A percentile compares a stretch with the other conserved stretches of the same genome.
Conservation (phyloP, 2,888 invertebrate species). For the Ctenicera cuprea region DNA sequence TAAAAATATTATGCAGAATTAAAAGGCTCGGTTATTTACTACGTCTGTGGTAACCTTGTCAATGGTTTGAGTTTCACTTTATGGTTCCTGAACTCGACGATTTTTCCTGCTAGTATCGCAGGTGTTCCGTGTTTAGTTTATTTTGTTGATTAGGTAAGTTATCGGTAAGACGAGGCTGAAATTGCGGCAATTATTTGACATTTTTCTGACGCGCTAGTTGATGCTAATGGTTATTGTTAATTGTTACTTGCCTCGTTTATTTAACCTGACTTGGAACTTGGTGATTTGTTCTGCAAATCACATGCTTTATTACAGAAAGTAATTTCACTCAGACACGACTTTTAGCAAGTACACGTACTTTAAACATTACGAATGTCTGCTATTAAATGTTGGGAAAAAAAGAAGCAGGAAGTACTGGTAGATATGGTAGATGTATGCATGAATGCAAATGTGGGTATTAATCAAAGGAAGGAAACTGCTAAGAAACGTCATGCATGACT, state of each 20-base stretch:
- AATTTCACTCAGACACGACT: too few species aligned
- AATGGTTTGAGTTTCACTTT: constrained; percentile 42
- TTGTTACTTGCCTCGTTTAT: constrained; percentile 35
- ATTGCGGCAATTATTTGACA: constrained; percentile 34
- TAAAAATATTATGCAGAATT: neutral
- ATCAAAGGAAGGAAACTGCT: too few species aligned
- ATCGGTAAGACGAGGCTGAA: constrained; percentile 31
- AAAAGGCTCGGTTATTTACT: constrained; percentile 11
- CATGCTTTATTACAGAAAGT: too few species aligned
- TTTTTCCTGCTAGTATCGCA: constrained; percentile 34
- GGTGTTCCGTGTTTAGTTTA: constrained; percentile 45
- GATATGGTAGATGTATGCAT: too few species aligned
- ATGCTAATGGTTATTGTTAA: constrained; percentile 40
- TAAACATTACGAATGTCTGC: too few species aligned
- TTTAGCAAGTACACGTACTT: too few species aligned
- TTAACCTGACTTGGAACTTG: neutral
- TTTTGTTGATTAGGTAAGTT: constrained; percentile 45
- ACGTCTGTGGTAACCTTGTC: constrained; percentile 15
- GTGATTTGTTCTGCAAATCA: constrained; percentile 4
- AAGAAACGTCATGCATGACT: too few species aligned
- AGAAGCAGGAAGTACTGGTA: too few species aligned
- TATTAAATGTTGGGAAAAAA: too few species aligned
- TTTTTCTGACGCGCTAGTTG: constrained; percentile 32
- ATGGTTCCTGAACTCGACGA: constrained; percentile 24
- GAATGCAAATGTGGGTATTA: too few species aligned